These are phyloP conservation scores for Dryobotodes eremita DNA, from an alignment of 2,888 invertebrate genomes.

Conservation along the genomic window DNA sequence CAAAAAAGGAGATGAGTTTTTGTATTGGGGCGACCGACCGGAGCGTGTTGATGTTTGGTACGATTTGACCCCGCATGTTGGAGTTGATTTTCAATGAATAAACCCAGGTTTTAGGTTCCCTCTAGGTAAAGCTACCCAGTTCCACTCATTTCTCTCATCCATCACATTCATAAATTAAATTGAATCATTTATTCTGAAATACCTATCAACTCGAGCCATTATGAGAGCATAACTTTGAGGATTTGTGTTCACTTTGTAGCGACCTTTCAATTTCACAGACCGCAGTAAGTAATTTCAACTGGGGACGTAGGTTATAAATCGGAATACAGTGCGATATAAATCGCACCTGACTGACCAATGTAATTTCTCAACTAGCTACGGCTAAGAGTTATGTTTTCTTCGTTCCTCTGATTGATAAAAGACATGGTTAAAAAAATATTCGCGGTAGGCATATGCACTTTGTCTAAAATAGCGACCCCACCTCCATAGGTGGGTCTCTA, in stretches of 20 bases:
- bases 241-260: constrained; percentile 29
- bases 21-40: constrained; percentile 42
- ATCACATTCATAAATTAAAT: constrained; percentile 11
- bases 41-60: constrained; percentile 32
- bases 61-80: constrained; percentile 31
- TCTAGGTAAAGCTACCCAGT: neutral
- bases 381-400: constrained; percentile 33
- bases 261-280: constrained; percentile 27
- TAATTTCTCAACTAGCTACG: constrained; percentile 27
- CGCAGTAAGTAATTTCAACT: constrained; percentile 40
- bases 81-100: constrained; percentile 35
- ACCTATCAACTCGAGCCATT: constrained; percentile 10
- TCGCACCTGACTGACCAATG: constrained; percentile 34
- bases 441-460: too few species aligned
- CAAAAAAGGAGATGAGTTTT: constrained; percentile 55
- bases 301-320: constrained; percentile 38
- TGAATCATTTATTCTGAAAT: constrained; percentile 13
- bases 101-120: neutral
- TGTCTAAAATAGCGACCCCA: too few species aligned
- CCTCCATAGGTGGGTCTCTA: too few species aligned
- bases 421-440: neutral
- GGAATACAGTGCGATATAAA: constrained; percentile 41
- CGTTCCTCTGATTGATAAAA: constrained; percentile 6
- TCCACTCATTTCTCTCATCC: neutral
- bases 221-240: constrained; percentile 8